phyloP scores from a whole-genome alignment of 2,113 vertebrate genomes.

The Hassar affinis region DNA sequence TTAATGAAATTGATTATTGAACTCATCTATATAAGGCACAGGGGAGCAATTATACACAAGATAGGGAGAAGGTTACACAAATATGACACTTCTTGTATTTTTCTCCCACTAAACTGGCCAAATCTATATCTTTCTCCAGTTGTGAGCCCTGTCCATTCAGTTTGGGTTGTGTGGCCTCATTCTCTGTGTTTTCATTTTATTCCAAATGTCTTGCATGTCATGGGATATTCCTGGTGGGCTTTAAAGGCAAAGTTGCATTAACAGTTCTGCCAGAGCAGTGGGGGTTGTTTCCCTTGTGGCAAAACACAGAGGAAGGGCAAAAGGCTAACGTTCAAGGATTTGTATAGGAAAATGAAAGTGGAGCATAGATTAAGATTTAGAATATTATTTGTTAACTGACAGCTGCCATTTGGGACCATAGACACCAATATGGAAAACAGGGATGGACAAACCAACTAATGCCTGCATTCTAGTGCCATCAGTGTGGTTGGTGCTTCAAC shows the following conservation, averaged over 20 bases:
- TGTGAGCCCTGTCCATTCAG: neutral
- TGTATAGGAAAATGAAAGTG: neutral
- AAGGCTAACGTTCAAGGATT: constrained; percentile 29
- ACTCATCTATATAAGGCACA: neutral
- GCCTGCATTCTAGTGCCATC: constrained; percentile 21
- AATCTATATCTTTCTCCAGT: neutral
- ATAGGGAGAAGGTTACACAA: neutral
- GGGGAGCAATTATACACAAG: constrained; percentile 8
- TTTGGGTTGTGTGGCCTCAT: neutral
- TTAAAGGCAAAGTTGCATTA: neutral
- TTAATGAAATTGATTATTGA: constrained; percentile 8
- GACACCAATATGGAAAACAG: constrained; percentile 30
- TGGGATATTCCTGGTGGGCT: neutral
- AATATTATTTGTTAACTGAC: constrained; percentile 6
- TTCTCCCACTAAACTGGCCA: too few species aligned
- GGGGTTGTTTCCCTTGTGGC: neutral
- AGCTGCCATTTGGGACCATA: constrained; percentile 36
- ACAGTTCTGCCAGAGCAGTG: constrained; percentile 7
- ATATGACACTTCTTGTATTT: neutral
- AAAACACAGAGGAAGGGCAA: neutral
- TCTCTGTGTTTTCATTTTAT: neutral
- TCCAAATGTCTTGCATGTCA: neutral
- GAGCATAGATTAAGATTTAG: constrained; percentile 1
- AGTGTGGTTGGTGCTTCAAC: constrained; percentile 7
- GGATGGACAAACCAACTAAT: constrained; percentile 36